phyloP scores from a whole-genome alignment of 1,140 invertebrate species.

The Trachymyrmex cornetzi region DNA sequence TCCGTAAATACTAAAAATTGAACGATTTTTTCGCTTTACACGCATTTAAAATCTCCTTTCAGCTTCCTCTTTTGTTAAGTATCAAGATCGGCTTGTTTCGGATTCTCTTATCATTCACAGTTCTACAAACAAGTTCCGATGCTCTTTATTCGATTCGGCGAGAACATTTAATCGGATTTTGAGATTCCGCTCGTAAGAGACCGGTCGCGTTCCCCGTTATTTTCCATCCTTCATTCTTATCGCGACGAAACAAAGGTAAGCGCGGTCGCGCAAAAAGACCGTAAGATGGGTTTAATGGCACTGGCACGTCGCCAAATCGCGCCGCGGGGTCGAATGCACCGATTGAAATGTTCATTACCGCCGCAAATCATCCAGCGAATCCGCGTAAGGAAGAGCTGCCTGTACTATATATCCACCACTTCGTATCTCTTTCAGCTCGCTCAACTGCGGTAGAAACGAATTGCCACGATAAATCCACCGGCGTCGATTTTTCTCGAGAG shows the following conservation, averaged over 20 bases:
- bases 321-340: conserved; percentile 68
- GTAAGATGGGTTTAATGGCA: conserved; percentile 80
- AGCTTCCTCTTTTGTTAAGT: neutral
- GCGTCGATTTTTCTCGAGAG: conserved; percentile 58
- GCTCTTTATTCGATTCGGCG: conserved; percentile 27
- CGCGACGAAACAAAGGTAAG: conserved; percentile 82
- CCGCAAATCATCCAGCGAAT: conserved; percentile 74
- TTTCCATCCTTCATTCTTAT: conserved; percentile 83
- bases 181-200: conserved; percentile 26
- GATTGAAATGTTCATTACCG: conserved; percentile 79
- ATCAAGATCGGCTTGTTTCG: conserved; percentile 26
- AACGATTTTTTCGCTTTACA: neutral
- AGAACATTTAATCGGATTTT: conserved; percentile 44
- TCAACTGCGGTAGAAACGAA: conserved; percentile 40
- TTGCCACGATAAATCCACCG: conserved; percentile 37
- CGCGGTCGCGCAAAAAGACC: conserved; percentile 75
- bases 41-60: neutral
- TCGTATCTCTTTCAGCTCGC: conserved; percentile 36
- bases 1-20: neutral
- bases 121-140: conserved; percentile 19
- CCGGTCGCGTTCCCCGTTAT: conserved; percentile 66
- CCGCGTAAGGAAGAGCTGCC: conserved; percentile 36
- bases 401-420: conserved; percentile 48
- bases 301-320: conserved; percentile 82
- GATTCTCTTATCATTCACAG: neutral